Evolutionary conservation across 2,113 vertebrate species (phyloP).

Genomic region (Stegostoma tigrinum): DNA sequence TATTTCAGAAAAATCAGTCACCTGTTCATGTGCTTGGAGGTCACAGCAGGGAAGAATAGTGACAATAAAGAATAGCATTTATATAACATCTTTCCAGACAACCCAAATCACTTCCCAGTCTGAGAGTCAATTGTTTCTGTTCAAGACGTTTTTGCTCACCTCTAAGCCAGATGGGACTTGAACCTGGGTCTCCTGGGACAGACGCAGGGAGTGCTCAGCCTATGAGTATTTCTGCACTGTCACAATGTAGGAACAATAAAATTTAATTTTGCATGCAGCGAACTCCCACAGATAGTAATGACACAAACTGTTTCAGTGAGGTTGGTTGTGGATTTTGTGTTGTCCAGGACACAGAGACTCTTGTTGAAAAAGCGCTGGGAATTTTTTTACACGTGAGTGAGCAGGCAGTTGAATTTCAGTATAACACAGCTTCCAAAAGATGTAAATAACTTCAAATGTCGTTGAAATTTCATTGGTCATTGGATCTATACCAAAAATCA

Average conservation of each 20-base stretch:
- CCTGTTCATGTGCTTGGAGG: background rate
- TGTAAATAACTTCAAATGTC: background rate
- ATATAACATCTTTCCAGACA: background rate
- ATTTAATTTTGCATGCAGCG: background rate
- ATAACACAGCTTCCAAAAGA: background rate
- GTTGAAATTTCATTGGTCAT: background rate
- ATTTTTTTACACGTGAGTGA: background rate
- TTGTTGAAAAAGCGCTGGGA: background rate
- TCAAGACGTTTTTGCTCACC: no score
- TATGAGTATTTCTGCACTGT: background rate
- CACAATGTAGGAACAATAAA: background rate
- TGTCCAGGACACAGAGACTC: background rate
- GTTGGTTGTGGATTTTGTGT: background rate
- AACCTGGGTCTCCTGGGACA: no score
- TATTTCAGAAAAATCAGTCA: no score
- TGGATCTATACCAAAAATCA: background rate
- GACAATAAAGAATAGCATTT: background rate
- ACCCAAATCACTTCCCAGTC: background rate
- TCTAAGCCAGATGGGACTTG: no score
- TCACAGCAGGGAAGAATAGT: background rate
- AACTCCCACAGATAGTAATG: background rate
- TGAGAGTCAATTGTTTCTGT: no score
- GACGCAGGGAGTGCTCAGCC: no score
- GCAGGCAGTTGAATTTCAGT: background rate
- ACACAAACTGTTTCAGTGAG: background rate